Conservation (phyloP, 2,888 invertebrate species). For the Aphodius granarius region DNA sequence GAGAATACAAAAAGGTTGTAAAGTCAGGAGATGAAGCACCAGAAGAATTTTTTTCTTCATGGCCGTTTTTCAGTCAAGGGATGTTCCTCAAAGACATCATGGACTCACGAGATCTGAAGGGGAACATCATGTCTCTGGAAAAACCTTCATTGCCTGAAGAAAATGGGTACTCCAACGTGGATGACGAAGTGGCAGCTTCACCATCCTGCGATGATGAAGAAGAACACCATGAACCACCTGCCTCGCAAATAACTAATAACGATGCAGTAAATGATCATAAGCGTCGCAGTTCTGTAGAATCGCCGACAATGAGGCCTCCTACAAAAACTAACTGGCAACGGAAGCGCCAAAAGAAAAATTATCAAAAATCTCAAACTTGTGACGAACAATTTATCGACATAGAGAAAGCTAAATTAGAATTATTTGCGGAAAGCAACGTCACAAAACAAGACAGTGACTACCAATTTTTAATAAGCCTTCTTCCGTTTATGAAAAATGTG, state of each 20-base stretch:
- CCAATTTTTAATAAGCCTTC: not conserved
- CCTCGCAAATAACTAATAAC: not conserved
- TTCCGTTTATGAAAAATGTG: not conserved
- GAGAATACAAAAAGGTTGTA: no score
- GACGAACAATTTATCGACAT: not conserved
- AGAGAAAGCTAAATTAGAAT: not conserved
- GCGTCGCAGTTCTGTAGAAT: not conserved
- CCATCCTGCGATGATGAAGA: no score
- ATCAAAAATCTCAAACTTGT: not conserved
- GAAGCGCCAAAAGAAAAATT: not conserved
- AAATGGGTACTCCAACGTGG: no score
- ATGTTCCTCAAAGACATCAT: no score
- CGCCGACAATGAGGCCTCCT: not conserved
- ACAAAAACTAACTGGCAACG: not conserved
- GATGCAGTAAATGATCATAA: not conserved
- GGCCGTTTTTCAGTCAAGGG: no score
- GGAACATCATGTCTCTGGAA: no score
- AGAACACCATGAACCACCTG: no score
- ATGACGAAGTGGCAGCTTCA: no score
- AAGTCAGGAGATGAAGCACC: no score
- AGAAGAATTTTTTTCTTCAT: no score
- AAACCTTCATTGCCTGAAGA: no score
- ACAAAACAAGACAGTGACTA: not conserved
- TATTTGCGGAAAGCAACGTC: not conserved
- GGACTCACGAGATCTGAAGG: no score